Base-by-base conservation (phyloP, 2,888 invertebrate species). In the Pimpla rufipes region DNA sequence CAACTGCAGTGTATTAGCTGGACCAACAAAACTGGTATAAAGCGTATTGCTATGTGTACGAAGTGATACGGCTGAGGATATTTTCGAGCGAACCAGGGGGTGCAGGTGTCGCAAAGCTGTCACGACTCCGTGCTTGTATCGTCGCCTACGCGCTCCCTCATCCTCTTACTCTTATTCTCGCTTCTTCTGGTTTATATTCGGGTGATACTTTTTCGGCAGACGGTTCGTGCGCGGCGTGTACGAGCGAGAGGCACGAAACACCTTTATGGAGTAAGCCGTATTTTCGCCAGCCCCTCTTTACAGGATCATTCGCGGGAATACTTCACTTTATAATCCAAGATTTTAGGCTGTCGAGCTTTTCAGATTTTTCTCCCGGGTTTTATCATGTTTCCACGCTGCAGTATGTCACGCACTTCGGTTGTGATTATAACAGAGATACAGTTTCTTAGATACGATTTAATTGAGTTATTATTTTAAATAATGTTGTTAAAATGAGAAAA, bases 81-180 rank as follows among this genome's bases (percentile, higher is more conserved):
- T 64, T 37, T 40, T 23, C 13, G 45, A n/a, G 55, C 52, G 40
- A 42, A 18, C 2, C 45, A 16, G 52, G 13, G 76, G 40, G 87
- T 89, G 88, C 90, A 90, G 90, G 90, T 90, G 90, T 84, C 85
- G 87, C 87, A 85, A 88, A 88, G 90, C 89, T 89, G 89, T 90
- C 90, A 90, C 90, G 90, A 90, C 89, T 87, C 87, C 47, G 45
- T 11, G 42, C 59, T 73, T 45, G 45, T 73, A 45, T 73, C 59
- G 29, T 59, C 73, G 73, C 45, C 73, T 45, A 59, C 70, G 21
- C 68, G 16, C 50, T 68, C 52, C n/a, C 7, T 47, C 47, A 10
- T 67, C 45, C 50, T 68, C 50, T 68, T 68, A 57, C 55, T 71
- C 71, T 57, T 71, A 57, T 71, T 57, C 71, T 71, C 71, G 57